Percentiles rank a stretch among this genome's conserved stretches.
Evolutionary conservation across 1,140 invertebrate species (phyloP).

Genomic region (Drosophila carrolli): DNA sequence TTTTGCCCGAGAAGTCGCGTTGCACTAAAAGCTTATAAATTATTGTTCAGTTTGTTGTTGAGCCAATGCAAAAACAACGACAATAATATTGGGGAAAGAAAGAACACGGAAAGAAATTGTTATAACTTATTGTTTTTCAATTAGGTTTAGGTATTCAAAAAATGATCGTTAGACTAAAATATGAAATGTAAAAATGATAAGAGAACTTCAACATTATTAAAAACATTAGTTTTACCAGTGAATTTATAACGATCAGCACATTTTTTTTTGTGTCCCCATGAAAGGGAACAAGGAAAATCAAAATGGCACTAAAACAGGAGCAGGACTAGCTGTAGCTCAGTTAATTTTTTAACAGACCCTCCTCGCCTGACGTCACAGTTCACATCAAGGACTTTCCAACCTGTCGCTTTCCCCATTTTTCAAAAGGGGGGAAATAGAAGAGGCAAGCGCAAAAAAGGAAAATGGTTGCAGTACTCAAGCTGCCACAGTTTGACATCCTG

Average conservation of each 20-base stretch:
- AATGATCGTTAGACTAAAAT: not conserved
- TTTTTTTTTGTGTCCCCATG: not conserved
- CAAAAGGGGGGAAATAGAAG: conserved; percentile 16
- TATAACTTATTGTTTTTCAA: too few relatives aligned
- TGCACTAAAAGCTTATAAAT: conserved; percentile 83
- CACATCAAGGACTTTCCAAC: conserved; percentile 45
- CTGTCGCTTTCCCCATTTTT: conserved; percentile 48
- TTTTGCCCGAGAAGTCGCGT: conserved; percentile 54
- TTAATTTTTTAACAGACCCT: conserved; percentile 72
- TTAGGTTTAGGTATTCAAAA: not conserved
- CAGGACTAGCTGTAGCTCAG: conserved; percentile 45
- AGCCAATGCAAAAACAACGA: conserved; percentile 43
- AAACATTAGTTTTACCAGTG: not conserved
- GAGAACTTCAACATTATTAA: not conserved
- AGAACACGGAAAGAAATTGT: not conserved
- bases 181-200: not conserved
- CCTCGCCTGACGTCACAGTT: conserved; percentile 26
- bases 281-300: conserved; percentile 22
- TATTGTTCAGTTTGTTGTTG: conserved; percentile 66
- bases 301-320: conserved; percentile 55
- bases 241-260: too few relatives aligned
- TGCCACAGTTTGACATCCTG: conserved; percentile 46
- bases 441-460: conserved; percentile 19
- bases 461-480: conserved; percentile 44
- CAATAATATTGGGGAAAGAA: conserved; percentile 17